phyloP scores from a whole-genome alignment of 1,140 invertebrate genomes.

The Bombus balteatus region DNA sequence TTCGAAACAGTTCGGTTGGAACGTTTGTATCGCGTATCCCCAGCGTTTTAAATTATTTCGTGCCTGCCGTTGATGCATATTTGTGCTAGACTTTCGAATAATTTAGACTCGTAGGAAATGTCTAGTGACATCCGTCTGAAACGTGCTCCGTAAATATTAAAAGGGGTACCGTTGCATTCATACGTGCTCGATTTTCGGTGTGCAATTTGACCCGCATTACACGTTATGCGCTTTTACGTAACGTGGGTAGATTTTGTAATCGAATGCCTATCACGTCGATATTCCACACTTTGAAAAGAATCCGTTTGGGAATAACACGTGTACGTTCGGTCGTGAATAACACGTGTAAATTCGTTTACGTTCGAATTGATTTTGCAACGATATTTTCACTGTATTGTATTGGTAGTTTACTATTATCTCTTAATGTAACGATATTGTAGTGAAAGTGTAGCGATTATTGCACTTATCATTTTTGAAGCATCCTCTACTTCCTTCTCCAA shows the following conservation, averaged over 20 bases:
- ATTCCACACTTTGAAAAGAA: neutral
- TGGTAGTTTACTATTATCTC: neutral
- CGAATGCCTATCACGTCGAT: neutral
- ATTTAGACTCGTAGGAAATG: neutral
- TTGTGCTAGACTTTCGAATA: neutral
- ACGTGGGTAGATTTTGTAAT: conserved; percentile 37
- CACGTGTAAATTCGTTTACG: neutral
- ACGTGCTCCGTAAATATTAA: conserved; percentile 26
- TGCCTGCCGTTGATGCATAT: neutral
- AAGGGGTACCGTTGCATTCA: conserved; percentile 34
- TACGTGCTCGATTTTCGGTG: conserved; percentile 40
- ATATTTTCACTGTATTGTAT: neutral
- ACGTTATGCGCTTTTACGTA: conserved; percentile 33
- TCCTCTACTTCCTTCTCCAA: neutral
- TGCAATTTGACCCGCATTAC: conserved; percentile 25
- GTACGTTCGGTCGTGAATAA: no score
- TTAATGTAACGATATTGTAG: neutral
- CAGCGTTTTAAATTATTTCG: neutral
- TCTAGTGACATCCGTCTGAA: neutral
- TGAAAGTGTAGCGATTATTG: neutral
- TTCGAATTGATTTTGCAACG: neutral
- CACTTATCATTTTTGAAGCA: neutral
- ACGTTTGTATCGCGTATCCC: no score
- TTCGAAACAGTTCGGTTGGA: no score
- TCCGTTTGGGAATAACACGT: neutral